A percentile compares a stretch with the other conserved stretches of the same genome.
Conservation (phyloP, 2,888 invertebrate species). For the Eucera pruinosa region DNA sequence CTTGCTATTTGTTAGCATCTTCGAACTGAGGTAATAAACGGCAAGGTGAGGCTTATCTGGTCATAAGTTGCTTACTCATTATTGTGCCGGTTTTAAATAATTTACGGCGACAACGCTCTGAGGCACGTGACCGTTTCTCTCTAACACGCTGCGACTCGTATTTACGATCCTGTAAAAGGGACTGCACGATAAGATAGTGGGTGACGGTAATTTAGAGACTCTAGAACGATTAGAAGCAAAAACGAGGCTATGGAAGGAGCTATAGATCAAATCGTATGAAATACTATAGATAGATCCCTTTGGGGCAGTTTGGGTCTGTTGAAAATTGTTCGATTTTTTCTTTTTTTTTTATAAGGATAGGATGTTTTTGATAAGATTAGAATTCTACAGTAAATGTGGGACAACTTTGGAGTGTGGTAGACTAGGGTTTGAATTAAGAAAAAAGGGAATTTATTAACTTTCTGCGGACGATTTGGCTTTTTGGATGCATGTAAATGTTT, state of each 20-base stretch:
- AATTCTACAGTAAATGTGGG: too few species aligned
- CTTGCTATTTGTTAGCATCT: conserved; percentile 15
- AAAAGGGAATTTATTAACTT: too few species aligned
- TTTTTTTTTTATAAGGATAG: too few species aligned
- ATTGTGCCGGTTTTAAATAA: conserved; percentile 36
- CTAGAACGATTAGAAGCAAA: conserved; percentile 25
- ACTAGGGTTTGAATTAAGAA: too few species aligned
- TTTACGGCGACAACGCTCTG: conserved; percentile 29
- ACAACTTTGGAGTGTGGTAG: too few species aligned
- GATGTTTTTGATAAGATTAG: too few species aligned
- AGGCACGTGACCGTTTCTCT: conserved; percentile 40
- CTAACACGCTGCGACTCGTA: conserved; percentile 5
- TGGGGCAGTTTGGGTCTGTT: background rate
- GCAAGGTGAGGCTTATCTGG: conserved; percentile 44
- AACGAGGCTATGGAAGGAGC: background rate
- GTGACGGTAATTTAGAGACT: conserved; percentile 48
- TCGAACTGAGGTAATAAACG: conserved; percentile 6
- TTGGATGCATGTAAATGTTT: too few species aligned
- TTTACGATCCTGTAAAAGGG: conserved; percentile 55
- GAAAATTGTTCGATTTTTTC: too few species aligned
- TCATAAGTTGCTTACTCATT: conserved; percentile 48
- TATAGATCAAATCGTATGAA: background rate
- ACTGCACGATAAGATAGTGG: conserved; percentile 48
- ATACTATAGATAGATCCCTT: background rate
- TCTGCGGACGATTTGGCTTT: too few species aligned